These are phyloP conservation scores for Magallana gigas DNA, from an alignment of 1,140 invertebrate genomes.

Conservation along the genomic window DNA sequence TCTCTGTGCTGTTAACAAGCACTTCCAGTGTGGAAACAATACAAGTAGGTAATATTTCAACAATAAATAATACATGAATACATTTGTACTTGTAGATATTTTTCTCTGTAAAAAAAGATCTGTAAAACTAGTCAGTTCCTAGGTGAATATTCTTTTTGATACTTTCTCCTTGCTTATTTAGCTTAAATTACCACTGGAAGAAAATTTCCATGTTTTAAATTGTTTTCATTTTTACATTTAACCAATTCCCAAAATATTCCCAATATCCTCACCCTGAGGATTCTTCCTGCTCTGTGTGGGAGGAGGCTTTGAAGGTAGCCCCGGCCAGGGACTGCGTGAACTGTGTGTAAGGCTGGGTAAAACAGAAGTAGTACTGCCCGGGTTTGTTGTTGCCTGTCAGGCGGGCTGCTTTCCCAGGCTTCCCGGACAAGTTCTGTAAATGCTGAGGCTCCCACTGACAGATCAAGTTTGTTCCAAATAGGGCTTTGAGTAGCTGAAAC, in stretches of 20 bases:
- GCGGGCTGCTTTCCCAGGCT: constrained; percentile 69
- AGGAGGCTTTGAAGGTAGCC: constrained; percentile 69
- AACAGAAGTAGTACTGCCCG: constrained; percentile 79
- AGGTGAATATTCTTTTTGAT: too few relatives aligned
- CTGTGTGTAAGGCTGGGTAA: constrained; percentile 79
- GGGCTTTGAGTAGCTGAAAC: constrained; percentile 86
- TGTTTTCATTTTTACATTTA: too few relatives aligned
- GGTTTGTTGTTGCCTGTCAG: constrained; percentile 69
- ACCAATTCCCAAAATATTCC: too few relatives aligned
- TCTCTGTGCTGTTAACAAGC: background rate
- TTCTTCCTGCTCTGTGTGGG: constrained; percentile 72
- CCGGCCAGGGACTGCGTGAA: constrained; percentile 78
- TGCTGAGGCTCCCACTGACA: constrained; percentile 82
- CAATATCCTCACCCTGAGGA: constrained; percentile 63
- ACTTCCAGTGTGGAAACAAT: background rate
- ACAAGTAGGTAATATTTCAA: background rate
- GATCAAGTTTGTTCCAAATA: constrained; percentile 89
- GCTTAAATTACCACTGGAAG: too few relatives aligned
- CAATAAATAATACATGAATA: background rate
- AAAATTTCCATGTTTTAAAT: too few relatives aligned
- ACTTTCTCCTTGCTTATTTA: too few relatives aligned
- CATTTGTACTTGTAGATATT: too few relatives aligned
- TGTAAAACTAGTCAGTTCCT: too few relatives aligned
- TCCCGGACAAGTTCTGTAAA: constrained; percentile 50
- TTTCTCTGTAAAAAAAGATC: too few relatives aligned